These are phyloP conservation scores for Scartelaos histophorus DNA, from an alignment of 2,113 vertebrate genomes.

Conservation along the genomic window DNA sequence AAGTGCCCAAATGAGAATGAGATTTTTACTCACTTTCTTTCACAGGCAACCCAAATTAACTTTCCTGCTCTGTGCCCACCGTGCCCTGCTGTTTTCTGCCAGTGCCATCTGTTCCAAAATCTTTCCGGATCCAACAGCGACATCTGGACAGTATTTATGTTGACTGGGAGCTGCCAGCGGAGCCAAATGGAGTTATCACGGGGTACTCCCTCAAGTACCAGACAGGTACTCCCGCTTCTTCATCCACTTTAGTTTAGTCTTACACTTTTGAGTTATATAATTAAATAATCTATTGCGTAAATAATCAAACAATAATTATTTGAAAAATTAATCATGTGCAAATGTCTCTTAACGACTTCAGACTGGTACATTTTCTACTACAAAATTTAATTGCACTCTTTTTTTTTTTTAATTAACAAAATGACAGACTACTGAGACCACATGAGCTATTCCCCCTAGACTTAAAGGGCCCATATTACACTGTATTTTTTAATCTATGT, in stretches of 20 bases:
- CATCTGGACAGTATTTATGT: constrained; percentile 89
- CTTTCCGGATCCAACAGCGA: constrained; percentile 90
- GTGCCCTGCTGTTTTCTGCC: constrained; percentile 29
- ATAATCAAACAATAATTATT: no score
- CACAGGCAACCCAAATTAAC: not conserved
- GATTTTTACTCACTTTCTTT: not conserved
- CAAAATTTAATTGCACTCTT: no score
- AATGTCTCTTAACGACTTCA: no score
- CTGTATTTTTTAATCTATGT: no score
- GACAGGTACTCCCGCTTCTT: constrained; percentile 76
- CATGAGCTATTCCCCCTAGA: no score
- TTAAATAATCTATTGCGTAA: no score
- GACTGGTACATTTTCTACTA: no score
- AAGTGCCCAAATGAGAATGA: constrained; percentile 39
- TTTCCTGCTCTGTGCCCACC: not conserved
- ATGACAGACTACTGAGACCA: no score
- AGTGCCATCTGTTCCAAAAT: constrained; percentile 90
- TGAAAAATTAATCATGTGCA: no score
- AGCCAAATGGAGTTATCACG: constrained; percentile 91
- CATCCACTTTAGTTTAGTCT: not conserved
- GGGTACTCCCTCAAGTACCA: constrained; percentile 90
- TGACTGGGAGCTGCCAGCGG: constrained; percentile 91
- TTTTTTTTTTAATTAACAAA: no score
- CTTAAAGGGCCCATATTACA: no score
- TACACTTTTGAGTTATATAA: not conserved